Base-by-base conservation (phyloP, 64 coral and sea anemone species). In the Platygyra sinensis region DNA sequence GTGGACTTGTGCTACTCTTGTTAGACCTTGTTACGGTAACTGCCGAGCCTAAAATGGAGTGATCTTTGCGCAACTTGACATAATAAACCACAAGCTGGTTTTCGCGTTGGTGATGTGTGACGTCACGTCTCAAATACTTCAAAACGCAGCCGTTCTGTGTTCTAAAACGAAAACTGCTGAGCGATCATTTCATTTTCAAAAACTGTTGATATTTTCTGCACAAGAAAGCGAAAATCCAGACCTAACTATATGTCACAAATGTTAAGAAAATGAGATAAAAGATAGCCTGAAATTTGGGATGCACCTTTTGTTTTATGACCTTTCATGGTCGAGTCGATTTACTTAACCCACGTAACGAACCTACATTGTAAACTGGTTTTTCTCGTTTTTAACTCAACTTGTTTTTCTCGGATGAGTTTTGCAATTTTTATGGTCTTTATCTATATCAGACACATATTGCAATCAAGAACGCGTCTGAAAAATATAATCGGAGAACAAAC, bases 51-150 rank as follows among this genome's bases (percentile, higher is more conserved):
- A 28, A 71, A 85, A 85, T 85, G 63, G 63, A 72, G 20, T 69
- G 42, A 72, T 10, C 63, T 85, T 72, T 85, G 63, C 62, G 62
- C 81, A 85, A 85, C n/a, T 62, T 83, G 80, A 85, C 20, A 85
- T 85, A 85, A 85, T 85, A 85, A 38, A 24, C 81, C 81, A 85
- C 81, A 85, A 69, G 81, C 81, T 72, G 81, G 63, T 72, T 57
- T 36, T 81, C 72, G 62, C 62, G 62, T 85, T 71, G 81, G 81
- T 71, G 62, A 81, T 81, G 60, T 83, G 42, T 85, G 81, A 85
- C 81, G 81, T 85, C 81, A 85, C 81, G 60, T 27, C 13, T 22
- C 36, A 69, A 72, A 83, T 29, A 83, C 32, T 67, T 67, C 18
- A 65, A 65, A 20, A 18, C 62, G 24, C 16, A 2, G 63, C 24